phyloP scores from a whole-genome alignment of 2,113 vertebrate genomes.

The Chaenocephalus aceratus region DNA sequence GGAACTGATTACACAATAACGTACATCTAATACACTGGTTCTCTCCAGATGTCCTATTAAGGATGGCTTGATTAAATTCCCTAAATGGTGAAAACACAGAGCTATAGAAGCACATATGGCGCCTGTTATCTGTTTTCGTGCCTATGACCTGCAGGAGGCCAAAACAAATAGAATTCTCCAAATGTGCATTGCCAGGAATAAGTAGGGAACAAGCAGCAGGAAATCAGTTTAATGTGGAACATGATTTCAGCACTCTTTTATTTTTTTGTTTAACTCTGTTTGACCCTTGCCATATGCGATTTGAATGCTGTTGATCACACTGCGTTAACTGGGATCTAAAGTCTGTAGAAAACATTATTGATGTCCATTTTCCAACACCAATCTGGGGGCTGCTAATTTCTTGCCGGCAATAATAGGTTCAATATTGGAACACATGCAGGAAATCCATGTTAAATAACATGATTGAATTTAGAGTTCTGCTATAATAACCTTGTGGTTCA shows the following conservation, averaged over 20 bases:
- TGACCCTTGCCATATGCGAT: slow-evolving; percentile 48
- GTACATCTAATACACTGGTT: slow-evolving; percentile 1
- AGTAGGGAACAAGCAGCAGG: slow-evolving; percentile 53
- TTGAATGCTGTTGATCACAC: slow-evolving; percentile 24
- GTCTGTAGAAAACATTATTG: slow-evolving; percentile 38
- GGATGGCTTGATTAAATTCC: slow-evolving; percentile 23
- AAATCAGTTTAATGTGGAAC: slow-evolving; percentile 66
- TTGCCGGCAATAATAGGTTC: slow-evolving; percentile 32
- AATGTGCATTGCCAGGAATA: slow-evolving; percentile 45
- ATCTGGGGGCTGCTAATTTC: slow-evolving; percentile 5
- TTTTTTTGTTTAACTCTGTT: slow-evolving; percentile 52
- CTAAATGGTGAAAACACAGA: slow-evolving; percentile 25
- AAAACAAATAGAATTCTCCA: slow-evolving; percentile 55
- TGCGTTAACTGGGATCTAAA: slow-evolving; percentile 22
- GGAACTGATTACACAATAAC: background rate
- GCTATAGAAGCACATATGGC: slow-evolving; percentile 33
- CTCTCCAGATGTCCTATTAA: slow-evolving; percentile 6
- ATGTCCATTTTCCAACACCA: slow-evolving; percentile 45
- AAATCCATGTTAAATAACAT: slow-evolving; percentile 25
- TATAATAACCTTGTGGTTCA: background rate
- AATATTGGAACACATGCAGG: slow-evolving; percentile 15
- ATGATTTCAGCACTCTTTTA: slow-evolving; percentile 31
- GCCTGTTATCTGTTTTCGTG: slow-evolving; percentile 47
- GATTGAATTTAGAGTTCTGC: background rate
- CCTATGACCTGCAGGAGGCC: slow-evolving; percentile 52